Percentiles rank a stretch among this genome's conserved stretches.
phyloP scores from a whole-genome alignment of 1,140 invertebrate species.

The Drosophila arizonae region DNA sequence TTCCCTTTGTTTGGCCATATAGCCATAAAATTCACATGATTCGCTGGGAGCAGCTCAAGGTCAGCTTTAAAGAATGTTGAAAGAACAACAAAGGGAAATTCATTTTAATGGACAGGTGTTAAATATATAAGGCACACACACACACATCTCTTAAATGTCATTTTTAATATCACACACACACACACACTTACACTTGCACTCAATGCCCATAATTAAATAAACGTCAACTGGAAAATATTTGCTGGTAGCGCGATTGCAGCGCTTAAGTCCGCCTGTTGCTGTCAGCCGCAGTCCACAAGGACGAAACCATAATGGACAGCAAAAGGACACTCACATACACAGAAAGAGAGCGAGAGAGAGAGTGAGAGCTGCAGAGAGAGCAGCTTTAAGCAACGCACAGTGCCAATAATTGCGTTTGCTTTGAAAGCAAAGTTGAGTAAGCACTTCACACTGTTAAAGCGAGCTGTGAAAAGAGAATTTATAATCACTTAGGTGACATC shows the following conservation, averaged over 20 bases:
- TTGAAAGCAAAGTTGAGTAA: slow-evolving; percentile 1
- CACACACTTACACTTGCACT: too few species aligned
- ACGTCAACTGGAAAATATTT: slow-evolving; percentile 19
- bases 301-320: slow-evolving; percentile 14
- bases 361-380: background rate
- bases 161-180: slow-evolving; percentile 22
- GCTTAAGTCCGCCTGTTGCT: slow-evolving; percentile 16
- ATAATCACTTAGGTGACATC: slow-evolving; percentile 1
- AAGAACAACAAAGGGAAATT: background rate
- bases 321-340: slow-evolving; percentile 16
- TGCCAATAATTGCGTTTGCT: slow-evolving; percentile 10
- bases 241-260: background rate
- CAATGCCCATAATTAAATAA: slow-evolving; percentile 35
- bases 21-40: slow-evolving; percentile 31
- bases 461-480: background rate
- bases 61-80: slow-evolving; percentile 25
- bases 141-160: slow-evolving; percentile 14
- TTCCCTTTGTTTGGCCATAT: slow-evolving; percentile 29
- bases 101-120: slow-evolving; percentile 3
- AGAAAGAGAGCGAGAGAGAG: background rate
- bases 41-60: slow-evolving; percentile 30
- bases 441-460: background rate
- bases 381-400: background rate
- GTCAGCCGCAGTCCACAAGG: slow-evolving; percentile 5
- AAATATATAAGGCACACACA: background rate